Base-by-base conservation (phyloP, 2,888 invertebrate genomes). In the Steinernema carpocapsae region DNA sequence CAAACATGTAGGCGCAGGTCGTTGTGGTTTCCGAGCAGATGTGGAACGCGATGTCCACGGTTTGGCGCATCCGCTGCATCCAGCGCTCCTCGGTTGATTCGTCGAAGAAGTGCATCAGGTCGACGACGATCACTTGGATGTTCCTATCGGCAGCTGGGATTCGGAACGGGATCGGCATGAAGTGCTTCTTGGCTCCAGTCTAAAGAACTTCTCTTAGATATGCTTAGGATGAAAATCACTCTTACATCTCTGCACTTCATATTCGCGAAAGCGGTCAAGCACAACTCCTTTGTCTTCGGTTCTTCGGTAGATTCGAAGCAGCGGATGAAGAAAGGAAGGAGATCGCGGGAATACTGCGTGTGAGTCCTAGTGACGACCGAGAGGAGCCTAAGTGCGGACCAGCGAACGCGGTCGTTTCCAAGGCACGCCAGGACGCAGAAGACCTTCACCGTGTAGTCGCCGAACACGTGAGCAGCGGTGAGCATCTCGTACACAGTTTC, bases 401-500 rank as follows among this genome's bases (percentile, higher is more conserved):
- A 45, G 12, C 76, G 56, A 14, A 43, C 56, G 52, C 73, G 56
- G 24, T 70, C 26, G 64, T 51, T 42, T 56, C 72, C 12, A 59
- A 29, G 19, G 22, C 37, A 1, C 26, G 29, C 76, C 76, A 76
- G 19, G 1, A 64, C 29, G 37, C 64, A 64, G 46, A 76, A 59
- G 10, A 71, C 22, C 24, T 64, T 74, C 43, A 76, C 12, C 0
- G 52, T 48, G n/a, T 56, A 6, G n/a, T 46, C n/a, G 59, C 19
- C 32, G 12, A 76, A 29, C 7, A 22, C 72, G 12, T 72, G 37
- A 7, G 56, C 48, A 10, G 37, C 12, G 19, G 73, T 29, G 17
- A 64, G 64, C 32, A 75, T 43, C 17, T 22, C 29, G 73, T 87
- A 76, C 79, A 89, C 89, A 76, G 93, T 88, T 78, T 90, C 89